Base-by-base conservation (phyloP, 2,113 vertebrate species). In the Dasyprocta punctata region DNA sequence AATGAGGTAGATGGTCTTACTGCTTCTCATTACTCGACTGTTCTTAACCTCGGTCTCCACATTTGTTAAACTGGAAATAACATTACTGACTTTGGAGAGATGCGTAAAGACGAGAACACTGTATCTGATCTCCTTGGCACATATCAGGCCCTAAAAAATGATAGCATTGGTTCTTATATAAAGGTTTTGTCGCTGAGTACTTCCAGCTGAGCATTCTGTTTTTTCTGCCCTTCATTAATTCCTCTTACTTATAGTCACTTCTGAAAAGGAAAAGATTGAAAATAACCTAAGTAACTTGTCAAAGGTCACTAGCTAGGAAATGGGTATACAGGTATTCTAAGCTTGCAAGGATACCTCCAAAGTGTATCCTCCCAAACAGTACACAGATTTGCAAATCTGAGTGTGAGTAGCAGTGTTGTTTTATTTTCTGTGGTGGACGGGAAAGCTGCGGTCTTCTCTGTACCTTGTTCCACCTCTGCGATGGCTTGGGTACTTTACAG, bases 21-120 rank as follows among this genome's bases (percentile, higher is more conserved):
- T 2, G 1, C 73, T 63, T 91, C 17, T 60, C 60, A 91, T 61
- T 95, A 85, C 86, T 73, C 65, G 24, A 63, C 73, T 58, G n/a
- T 69, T 82, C 75, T 41, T 82, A 96, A 75, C 17, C 30, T 95
- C 67, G 41, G 10, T 73, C 86, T 97, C 86, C 54, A 83, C 67
- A 80, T 82, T n/a, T 81, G 77, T 49, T 38, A 87, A 41, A 3
- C 41, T 85, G 86, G 7, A 30, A 89, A 54, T 80, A 54, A 75
- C 38, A 86, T 6, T 28, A 4, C 65, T 81, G 75, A 92, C 69
- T 44, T 71, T 83, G 13, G 17, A 61, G 58, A 71, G 58, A n/a
- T 24, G 2, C 41, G 0, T 1, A 26, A 65, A 61, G 65, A 78
- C 58, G 47, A 60, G 84, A 49, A 36, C 75, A 24, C 24, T 22